These are phyloP conservation scores for Druon quercuslanigerum DNA, from an alignment of 1,140 invertebrate species.

Conservation along the genomic window DNA sequence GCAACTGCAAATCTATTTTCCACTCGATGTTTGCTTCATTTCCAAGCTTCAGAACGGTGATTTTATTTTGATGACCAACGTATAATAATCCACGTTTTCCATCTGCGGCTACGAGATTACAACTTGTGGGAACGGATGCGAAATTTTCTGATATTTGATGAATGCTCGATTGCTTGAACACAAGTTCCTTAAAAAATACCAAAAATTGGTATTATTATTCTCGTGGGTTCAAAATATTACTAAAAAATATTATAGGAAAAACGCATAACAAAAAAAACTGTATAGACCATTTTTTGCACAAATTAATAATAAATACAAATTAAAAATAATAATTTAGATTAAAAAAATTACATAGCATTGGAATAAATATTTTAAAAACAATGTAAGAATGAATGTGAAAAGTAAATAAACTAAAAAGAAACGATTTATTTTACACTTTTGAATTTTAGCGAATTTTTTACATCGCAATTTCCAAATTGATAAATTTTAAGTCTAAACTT, in stretches of 20 bases:
- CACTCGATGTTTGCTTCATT: constrained; percentile 57
- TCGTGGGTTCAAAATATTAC: background rate
- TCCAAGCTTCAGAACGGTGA: constrained; percentile 62
- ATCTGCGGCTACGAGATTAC: constrained; percentile 64
- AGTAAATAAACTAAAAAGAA: too few relatives aligned
- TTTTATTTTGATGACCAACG: constrained; percentile 62
- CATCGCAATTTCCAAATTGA: too few relatives aligned
- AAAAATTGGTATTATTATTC: background rate
- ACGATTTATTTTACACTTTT: too few relatives aligned
- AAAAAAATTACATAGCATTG: too few relatives aligned
- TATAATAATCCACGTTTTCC: constrained; percentile 68
- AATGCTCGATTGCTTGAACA: constrained; percentile 63
- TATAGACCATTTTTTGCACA: too few relatives aligned
- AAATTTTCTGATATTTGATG: constrained; percentile 63
- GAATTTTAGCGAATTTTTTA: too few relatives aligned
- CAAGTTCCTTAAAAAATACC: constrained; percentile 64
- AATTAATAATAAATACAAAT: too few relatives aligned
- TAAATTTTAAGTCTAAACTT: too few relatives aligned
- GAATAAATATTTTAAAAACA: background rate
- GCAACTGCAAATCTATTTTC: constrained; percentile 62
- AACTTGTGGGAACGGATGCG: constrained; percentile 50
- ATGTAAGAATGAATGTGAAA: too few relatives aligned
- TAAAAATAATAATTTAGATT: too few relatives aligned
- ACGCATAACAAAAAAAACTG: background rate
- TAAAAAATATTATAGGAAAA: background rate